Conservation (phyloP, 2,113 vertebrate genomes). For the Canis aureus region DNA sequence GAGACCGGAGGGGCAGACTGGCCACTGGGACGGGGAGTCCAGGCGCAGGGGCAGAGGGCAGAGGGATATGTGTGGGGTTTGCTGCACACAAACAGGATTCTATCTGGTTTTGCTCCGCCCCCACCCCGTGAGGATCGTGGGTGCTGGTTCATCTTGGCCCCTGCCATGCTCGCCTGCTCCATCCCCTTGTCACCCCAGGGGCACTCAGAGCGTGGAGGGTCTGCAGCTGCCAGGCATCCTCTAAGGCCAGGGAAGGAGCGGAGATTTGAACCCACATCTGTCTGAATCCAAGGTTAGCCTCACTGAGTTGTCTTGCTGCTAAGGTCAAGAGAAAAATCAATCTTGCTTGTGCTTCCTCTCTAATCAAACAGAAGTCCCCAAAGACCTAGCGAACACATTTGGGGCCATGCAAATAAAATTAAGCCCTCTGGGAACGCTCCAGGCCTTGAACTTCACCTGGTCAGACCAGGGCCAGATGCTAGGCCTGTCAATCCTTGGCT, state of each 20-base stretch:
- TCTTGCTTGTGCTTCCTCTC: background rate
- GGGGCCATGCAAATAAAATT: background rate
- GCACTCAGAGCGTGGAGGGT: fast-evolving
- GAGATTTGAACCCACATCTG: fast-evolving
- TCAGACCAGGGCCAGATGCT: fast-evolving
- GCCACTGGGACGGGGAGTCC: fast-evolving
- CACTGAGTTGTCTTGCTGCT: fast-evolving
- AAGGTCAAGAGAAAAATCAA: no score
- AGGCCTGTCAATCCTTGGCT: fast-evolving
- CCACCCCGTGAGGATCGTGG: fast-evolving
- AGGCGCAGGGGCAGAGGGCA: fast-evolving
- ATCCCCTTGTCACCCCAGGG: background rate
- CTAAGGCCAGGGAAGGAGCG: background rate
- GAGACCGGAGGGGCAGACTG: no score
- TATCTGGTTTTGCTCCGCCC: fast-evolving
- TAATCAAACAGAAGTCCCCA: background rate
- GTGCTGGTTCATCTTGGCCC: fast-evolving
- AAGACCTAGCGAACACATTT: background rate
- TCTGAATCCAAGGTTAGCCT: background rate
- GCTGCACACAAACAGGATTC: fast-evolving
- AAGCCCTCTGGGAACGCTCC: background rate
- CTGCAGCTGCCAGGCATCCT: fast-evolving
- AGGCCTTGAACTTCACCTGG: background rate
- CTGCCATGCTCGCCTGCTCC: fast-evolving
- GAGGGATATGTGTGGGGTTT: fast-evolving